Conservation (phyloP, 37 sponge, comb jelly and placozoan species). For the Axinella damicornis region DNA sequence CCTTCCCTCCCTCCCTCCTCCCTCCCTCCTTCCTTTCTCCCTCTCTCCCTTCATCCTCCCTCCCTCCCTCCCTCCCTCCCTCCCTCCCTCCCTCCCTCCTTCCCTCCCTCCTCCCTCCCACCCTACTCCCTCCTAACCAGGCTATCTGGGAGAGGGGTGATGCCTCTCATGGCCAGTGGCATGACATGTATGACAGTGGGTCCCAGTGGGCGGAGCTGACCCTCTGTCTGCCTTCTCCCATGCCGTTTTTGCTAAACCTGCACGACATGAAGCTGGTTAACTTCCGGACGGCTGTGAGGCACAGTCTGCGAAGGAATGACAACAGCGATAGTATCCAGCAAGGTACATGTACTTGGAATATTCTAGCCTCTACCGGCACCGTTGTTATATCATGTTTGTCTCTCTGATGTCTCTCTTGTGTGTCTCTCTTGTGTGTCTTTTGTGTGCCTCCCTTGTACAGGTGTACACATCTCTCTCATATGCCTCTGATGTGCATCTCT, state of each 20-base stretch:
- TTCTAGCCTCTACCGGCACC: too few relatives aligned
- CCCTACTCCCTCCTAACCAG: conserved; percentile 35
- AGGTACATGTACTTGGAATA: too few relatives aligned
- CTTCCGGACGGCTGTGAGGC: conserved; percentile 59
- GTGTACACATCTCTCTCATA: too few relatives aligned
- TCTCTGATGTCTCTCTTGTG: too few relatives aligned
- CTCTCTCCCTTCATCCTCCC: too few relatives aligned
- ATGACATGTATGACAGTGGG: conserved; percentile 81
- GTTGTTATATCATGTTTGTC: too few relatives aligned
- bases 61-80: background rate
- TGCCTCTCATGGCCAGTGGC: conserved; percentile 63
- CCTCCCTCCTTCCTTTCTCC: too few relatives aligned
- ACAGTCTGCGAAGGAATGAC: conserved; percentile 40
- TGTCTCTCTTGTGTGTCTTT: too few relatives aligned
- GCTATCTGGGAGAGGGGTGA: conserved; percentile 88
- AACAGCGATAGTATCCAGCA: conserved; percentile 30
- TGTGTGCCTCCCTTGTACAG: too few relatives aligned
- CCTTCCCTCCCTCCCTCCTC: too few relatives aligned
- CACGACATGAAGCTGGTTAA: conserved; percentile 85
- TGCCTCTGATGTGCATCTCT: too few relatives aligned
- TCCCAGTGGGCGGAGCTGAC: conserved; percentile 85
- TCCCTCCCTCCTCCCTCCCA: background rate
- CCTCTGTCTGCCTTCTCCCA: conserved; percentile 78
- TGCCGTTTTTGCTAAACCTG: conserved; percentile 79
- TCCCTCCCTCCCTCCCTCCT: background rate